Evolutionary conservation across 2,113 vertebrate species (phyloP), one percentile per base, ranked within the genome.

Genomic region (Sinocyclocheilus rhinocerous): DNA sequence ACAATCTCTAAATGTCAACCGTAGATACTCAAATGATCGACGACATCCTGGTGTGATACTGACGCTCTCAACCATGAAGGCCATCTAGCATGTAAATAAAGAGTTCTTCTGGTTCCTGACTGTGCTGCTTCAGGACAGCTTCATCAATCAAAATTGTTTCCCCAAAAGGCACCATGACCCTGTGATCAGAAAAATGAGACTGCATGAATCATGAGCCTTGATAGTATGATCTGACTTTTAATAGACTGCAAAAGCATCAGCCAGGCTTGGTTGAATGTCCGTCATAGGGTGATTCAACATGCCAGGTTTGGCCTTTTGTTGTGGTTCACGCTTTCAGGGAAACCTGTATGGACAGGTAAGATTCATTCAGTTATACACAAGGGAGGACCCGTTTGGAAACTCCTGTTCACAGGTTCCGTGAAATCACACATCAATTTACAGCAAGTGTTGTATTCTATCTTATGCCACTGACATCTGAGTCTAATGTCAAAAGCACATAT

Each of bases 281-380:
- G 26, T 76, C 16, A 24, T 3, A 85, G 81, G 85, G 78, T 72
- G 50, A 77, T 18, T 67, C 36, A 73, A 70, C 36, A 26, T 36
- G 18, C 10, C 55, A 76, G 69, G 26, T 70, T 22, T 77, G 61
- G 57, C 42, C 26, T 69, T 45, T 79, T 70, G 20, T 20, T 20
- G 45, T 67, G 70, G 4, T 33, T 20, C 12, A 65, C 0, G 24
- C 57, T 63, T 70, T n/a, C 26, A 55, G 18, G 77, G 7, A 84
- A 89, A 84, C 33, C 57, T 76, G 77, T 42, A 7, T 29, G 84
- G 26, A 89, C 82, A 77, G 42, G 73, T 84, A 59, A 63, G 20
- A 29, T 48, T 69, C 61, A 77, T 4, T 36, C 55, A n/a, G 52
- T 36, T 36, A n/a, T 2, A 24, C 24, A 87, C n/a, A 76, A 61